These are phyloP conservation scores for Ichneumoninae sp. DNA, from an alignment of 2,888 invertebrate genomes.

Conservation along the genomic window DNA sequence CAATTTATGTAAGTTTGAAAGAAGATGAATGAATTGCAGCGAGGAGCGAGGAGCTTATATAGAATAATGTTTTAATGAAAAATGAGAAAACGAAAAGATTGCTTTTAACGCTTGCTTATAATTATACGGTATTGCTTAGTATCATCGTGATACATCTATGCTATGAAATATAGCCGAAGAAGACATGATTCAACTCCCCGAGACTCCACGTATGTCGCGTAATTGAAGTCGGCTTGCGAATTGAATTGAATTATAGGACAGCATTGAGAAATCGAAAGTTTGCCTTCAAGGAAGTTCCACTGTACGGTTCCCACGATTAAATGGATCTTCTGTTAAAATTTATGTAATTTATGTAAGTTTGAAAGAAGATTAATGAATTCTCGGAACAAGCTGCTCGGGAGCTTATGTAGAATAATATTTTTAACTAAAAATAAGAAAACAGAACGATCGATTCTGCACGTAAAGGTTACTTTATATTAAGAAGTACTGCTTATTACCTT, in stretches of 20 bases:
- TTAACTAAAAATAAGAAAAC: too few species aligned
- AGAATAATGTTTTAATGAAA: too few species aligned
- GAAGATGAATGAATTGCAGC: too few species aligned
- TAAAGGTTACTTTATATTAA: background rate
- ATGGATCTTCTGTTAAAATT: slow-evolving; percentile 16
- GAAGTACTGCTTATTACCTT: background rate
- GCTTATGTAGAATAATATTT: too few species aligned
- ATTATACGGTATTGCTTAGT: background rate
- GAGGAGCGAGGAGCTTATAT: too few species aligned
- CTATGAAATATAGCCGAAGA: background rate
- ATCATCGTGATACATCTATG: background rate
- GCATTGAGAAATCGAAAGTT: slow-evolving; percentile 16
- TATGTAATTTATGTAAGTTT: too few species aligned
- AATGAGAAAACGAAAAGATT: too few species aligned
- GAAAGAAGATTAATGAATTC: too few species aligned
- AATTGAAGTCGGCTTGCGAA: background rate
- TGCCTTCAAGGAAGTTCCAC: background rate
- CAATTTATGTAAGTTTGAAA: background rate
- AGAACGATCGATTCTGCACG: too few species aligned
- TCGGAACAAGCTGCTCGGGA: too few species aligned
- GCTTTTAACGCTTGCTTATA: background rate
- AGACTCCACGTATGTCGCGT: background rate
- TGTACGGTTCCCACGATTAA: slow-evolving; percentile 46
- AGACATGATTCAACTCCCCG: background rate
- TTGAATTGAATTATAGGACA: slow-evolving; percentile 20